Percentiles rank a stretch among this genome's conserved stretches.
Evolutionary conservation across 1,140 invertebrate species (phyloP).

Genomic region (Bombus vancouverensis): DNA sequence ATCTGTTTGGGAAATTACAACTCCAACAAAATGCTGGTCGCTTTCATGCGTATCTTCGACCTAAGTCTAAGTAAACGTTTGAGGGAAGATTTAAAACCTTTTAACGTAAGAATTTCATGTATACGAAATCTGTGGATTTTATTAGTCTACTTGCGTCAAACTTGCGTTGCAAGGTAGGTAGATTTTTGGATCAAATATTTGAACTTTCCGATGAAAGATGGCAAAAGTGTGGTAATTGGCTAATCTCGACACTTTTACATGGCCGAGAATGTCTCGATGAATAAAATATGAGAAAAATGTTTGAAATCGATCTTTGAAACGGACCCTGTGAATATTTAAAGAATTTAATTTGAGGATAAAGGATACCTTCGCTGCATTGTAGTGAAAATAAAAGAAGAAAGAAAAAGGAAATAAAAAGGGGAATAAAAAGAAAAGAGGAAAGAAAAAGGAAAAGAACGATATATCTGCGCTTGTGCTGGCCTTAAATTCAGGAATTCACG

Average conservation of each 20-base stretch:
- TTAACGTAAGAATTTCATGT: not conserved
- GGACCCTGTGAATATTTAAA: not conserved
- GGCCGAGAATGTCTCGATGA: not conserved
- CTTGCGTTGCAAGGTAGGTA: too few species aligned
- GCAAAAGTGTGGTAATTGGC: not conserved
- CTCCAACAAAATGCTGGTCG: too few species aligned
- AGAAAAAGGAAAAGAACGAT: not conserved
- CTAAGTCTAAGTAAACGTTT: not conserved
- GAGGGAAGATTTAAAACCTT: not conserved
- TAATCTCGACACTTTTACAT: not conserved
- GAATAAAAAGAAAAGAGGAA: not conserved
- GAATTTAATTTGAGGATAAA: not conserved
- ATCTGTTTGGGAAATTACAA: too few species aligned
- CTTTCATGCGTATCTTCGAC: not conserved
- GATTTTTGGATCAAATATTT: too few species aligned
- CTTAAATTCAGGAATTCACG: slow-evolving; percentile 30
- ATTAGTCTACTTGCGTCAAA: not conserved
- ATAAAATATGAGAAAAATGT: not conserved
- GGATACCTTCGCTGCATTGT: not conserved
- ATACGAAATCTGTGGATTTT: not conserved
- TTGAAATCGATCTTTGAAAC: not conserved
- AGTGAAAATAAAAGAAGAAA: not conserved
- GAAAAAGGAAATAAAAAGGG: too few species aligned
- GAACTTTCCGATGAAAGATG: too few species aligned
- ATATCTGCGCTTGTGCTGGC: not conserved